Evolutionary conservation across 2,888 invertebrate species (phyloP).

Genomic region (Amphipoea oculea): DNA sequence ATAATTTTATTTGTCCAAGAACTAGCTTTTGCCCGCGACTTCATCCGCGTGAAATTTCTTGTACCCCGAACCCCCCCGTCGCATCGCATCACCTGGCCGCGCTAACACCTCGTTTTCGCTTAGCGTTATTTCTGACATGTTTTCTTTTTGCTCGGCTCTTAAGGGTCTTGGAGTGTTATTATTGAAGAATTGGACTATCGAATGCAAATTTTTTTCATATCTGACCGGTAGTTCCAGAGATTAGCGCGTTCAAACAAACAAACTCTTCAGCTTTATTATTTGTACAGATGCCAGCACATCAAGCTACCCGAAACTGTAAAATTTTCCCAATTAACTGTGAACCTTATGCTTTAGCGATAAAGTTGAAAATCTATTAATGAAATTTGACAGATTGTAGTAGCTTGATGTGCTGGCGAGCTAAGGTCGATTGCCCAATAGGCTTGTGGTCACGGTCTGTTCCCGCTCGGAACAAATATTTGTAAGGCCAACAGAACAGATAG

Average conservation of each 20-base stretch:
- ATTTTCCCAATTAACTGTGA: no score
- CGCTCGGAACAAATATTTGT: constrained; percentile 36
- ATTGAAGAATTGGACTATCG: background rate
- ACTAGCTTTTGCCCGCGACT: background rate
- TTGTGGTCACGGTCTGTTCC: constrained; percentile 31
- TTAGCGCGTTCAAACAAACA: background rate
- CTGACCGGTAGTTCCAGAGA: no score
- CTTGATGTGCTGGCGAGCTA: background rate
- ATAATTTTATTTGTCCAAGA: background rate
- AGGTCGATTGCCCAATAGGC: constrained; percentile 10
- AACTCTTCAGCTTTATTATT: background rate
- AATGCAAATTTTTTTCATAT: background rate
- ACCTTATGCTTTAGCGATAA: no score
- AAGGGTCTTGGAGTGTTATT: background rate
- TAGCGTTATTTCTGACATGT: background rate
- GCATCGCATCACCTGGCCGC: background rate
- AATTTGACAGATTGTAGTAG: no score
- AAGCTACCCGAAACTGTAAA: no score
- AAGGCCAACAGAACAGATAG: constrained; percentile 9
- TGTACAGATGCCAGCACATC: background rate
- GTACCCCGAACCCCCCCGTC: no score
- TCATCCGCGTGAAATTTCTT: no score
- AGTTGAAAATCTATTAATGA: no score
- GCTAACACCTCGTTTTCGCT: background rate
- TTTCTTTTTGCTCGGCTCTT: background rate